Evolutionary conservation across 2,888 invertebrate genomes (phyloP).

Genomic region (Scaptomyza tumidula): DNA sequence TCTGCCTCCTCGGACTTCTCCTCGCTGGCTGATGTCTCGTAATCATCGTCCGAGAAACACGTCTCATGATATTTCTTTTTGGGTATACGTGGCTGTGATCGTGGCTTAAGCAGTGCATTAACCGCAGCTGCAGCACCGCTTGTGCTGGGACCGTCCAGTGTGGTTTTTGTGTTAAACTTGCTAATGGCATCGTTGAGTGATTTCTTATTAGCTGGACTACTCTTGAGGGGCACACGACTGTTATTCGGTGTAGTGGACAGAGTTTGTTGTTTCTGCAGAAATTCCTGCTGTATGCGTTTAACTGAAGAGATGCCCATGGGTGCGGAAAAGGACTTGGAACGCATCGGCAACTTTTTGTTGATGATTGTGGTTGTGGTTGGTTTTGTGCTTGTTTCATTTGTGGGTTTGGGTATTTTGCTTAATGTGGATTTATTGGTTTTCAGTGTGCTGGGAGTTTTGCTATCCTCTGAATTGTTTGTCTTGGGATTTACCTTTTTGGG

Average conservation of each 20-base stretch:
- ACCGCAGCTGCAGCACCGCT: conserved; percentile 59
- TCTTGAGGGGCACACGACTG: conserved; percentile 68
- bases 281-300: conserved; percentile 82
- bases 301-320: conserved; percentile 83
- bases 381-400: conserved; percentile 54
- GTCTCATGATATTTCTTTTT: conserved; percentile 87
- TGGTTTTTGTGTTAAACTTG: conserved; percentile 72
- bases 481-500: conserved; percentile 66
- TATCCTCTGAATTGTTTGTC: conserved; percentile 27
- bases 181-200: conserved; percentile 82
- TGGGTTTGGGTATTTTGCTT: conserved; percentile 77
- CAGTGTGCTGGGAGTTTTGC: conserved; percentile 22
- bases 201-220: conserved; percentile 74
- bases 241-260: conserved; percentile 22
- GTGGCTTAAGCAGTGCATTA: conserved; percentile 62
- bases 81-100: conserved; percentile 83
- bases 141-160: conserved; percentile 56
- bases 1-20: conserved; percentile 53
- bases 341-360: conserved; percentile 73
- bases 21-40: conserved; percentile 85
- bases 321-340: conserved; percentile 83
- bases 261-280: conserved; percentile 77
- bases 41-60: conserved; percentile 87
- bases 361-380: not conserved
- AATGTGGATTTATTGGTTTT: conserved; percentile 46